A percentile compares a stretch with the other conserved stretches of the same genome.
phyloP scores from a whole-genome alignment of 2,113 vertebrate species.

The Pantherophis guttatus region DNA sequence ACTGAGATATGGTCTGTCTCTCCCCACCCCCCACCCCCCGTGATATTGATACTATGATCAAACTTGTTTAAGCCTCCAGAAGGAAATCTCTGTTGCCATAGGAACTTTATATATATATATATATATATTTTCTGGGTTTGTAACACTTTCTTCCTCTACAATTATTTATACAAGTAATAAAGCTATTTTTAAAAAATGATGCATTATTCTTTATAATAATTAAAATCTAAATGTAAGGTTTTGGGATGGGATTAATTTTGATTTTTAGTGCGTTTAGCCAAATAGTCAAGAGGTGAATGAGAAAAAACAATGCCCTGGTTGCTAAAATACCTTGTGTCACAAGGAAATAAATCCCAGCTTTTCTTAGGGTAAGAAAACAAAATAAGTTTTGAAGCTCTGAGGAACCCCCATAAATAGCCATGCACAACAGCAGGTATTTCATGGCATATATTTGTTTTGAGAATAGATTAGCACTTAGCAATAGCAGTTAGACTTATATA shows the following conservation, averaged over 20 bases:
- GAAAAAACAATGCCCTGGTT: not conserved
- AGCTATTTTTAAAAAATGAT: not conserved
- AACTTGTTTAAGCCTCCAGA: constrained; percentile 2
- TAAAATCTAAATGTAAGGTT: constrained; percentile 22
- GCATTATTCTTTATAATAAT: constrained; percentile 30
- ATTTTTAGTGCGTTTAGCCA: constrained; percentile 29
- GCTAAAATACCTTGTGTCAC: not conserved
- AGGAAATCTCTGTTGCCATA: constrained; percentile 51
- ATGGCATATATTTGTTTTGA: not conserved
- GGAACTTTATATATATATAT: constrained; percentile 3
- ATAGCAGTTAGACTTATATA: too few species aligned
- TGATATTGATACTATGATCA: not conserved
- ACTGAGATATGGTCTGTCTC: not conserved
- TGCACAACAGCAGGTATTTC: not conserved
- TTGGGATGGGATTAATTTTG: constrained; percentile 30
- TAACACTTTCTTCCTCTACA: constrained; percentile 20
- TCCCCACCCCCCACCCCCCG: too few species aligned
- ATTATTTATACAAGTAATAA: constrained; percentile 29
- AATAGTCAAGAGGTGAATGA: constrained; percentile 11
- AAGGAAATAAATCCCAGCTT: constrained; percentile 1
- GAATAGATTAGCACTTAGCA: too few species aligned
- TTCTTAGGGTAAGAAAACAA: not conserved
- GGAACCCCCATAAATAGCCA: not conserved
- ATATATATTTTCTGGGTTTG: constrained; percentile 22
- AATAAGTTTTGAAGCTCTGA: not conserved